Evolutionary conservation across 2,113 vertebrate species (phyloP), one percentile per base, ranked within the genome.

Genomic region (Odontophorus gujanensis): DNA sequence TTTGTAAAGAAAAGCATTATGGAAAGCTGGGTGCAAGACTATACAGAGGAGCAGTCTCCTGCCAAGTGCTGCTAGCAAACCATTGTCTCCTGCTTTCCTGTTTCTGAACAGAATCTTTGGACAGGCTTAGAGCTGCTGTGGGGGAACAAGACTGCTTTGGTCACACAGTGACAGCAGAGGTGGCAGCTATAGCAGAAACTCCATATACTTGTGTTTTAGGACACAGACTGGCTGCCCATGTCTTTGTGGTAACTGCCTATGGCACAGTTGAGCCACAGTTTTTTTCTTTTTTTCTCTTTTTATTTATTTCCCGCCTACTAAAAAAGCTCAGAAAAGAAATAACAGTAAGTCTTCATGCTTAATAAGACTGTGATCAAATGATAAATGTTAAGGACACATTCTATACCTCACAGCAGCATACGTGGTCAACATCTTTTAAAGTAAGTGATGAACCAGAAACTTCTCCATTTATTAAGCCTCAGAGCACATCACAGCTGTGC

Each of bases 311-410:
- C 14, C 4, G 16, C 80, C 1, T 50, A 10, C 58, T 73, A 76
- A n/a, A 53, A 66, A 80, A 82, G 4, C 15, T 85, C 73, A 21
- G 57, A 67, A 67, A 66, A 22, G 2, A 69, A 57, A 69, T 32
- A 2, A 67, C 59, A 32, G 36, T 10, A 51, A 32, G 3, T 7
- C 32, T 67, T 21, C 21, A 30, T 38, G 11, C 0, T 0, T 57
- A 57, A 57, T 57, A 57, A 32, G 30, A 57, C 15, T 32, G 2
- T 59, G 22, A 34, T 25, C 9, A 8, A n/a, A 28, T 16, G 62
- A 34, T 77, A 53, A 81, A 71, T n/a, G 25, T 30, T 83, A 86
- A 92, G 73, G 61, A 25, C 11, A 36, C 1, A 4, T 32, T 43
- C 20, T 48, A 59, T 4, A 36, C 9, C 53, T 82, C 19, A 28